Evolutionary conservation across 2,797 vertebrate species (phyloP), one percentile per base, ranked within the genome.

Genomic region (Anableps anableps): DNA sequence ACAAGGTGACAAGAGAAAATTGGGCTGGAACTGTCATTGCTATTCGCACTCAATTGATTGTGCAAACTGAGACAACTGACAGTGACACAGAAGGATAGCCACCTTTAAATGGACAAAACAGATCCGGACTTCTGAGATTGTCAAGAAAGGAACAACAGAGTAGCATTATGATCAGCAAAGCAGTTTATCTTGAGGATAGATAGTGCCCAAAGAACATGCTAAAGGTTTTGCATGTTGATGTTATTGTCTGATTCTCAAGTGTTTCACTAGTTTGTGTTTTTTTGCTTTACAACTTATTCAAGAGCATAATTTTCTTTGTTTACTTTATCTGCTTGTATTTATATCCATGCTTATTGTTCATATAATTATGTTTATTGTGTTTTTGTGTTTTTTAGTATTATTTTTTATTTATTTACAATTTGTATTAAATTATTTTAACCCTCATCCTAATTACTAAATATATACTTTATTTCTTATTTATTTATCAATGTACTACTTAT

Each of bases 1-100:
- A 77, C 80, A 75, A 74, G 64, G 80, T 80, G 88, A 93, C 86
- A 88, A 88, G 82, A 90, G 87, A 88, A 84, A 91, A 93, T 91
- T 86, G 87, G 84, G 81, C 68, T 82, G 76, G 78, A 83, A 86
- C 89, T 87, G 88, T 88, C 83, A 89, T 88, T 80, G 74, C 83
- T 21, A 74, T 88, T 90, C 89, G 84, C 87, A 86, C 87, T 91
- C 80, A 81, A 80, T 82, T 89, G 87, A 89, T 84, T 82, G 76
- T 81, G 74, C 80, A 83, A 88, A 90, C 80, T 75, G 72, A 87
- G 86, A 89, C 85, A 88, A 86, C 84, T 91, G 87, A 81, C 81
- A 81, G 82, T 80, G 83, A 86, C 80, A 81, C 81, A 41, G 77
- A 0, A 31, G 82, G 77, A 82, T 84, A 86, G 83, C 80, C 71